Evolutionary conservation across 2,888 invertebrate genomes (phyloP), one percentile per base, ranked within the genome.

Genomic region (Girardia tigrina): DNA sequence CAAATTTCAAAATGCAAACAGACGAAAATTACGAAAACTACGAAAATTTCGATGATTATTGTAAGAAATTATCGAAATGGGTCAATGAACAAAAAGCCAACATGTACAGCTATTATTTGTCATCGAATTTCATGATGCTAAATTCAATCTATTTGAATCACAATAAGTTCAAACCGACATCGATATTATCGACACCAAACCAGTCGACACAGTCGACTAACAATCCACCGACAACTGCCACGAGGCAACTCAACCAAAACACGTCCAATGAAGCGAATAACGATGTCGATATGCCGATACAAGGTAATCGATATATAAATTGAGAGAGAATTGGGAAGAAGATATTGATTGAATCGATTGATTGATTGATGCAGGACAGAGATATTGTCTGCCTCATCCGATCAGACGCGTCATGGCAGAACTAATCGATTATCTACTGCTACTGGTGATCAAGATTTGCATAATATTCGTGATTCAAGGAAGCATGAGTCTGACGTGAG

Each of bases 371-470:
- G 14, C 71, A 74, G 74, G 74, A 12, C 74, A 42, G 14, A 36
- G 74, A 26, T 74, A 74, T 42, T 16, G 20, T 27, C 29, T 74
- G 20, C 74, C 74, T 12, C 36, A 74, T 72, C 74, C 74, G 14
- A 42, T 36, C 23, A 74, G 42, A 20, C 36, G 74, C 16, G 71
- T 74, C 2, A 42, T 42, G 23, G 74, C 74, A 4, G 74, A 74
- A 74, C 26, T 74, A 26, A 74, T 74, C 27, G 74, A 74, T 56
- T 74, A 74, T 20, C n/a, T 69, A 12, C n/a, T 74, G n/a, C 27
- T 74, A 27, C n/a, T 74, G 28, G 23, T 72, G 28, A 36, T 72
- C 16, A 72, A 72, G 36, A 72, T 72, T 29, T 29, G 29, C 36
- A 29, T 72, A 26, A 36, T 36, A 20, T 72, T 72, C 26, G 26